A percentile compares a stretch with the other conserved stretches of the same genome.
These are phyloP conservation scores for Orchestia grillus DNA, from an alignment of 1,140 invertebrate species.

Conservation along the genomic window DNA sequence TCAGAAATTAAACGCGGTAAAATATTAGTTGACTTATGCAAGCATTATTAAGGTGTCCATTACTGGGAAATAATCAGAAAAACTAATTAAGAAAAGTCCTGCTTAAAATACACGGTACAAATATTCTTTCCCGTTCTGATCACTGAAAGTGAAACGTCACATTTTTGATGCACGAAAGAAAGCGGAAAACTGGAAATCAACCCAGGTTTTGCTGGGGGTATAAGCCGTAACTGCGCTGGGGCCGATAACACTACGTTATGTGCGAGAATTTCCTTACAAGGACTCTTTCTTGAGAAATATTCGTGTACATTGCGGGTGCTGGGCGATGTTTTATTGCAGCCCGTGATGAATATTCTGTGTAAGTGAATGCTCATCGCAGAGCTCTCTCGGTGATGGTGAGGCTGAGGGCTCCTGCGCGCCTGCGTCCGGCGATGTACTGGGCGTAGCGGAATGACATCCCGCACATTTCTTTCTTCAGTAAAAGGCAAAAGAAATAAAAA, in stretches of 20 bases:
- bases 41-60: background rate
- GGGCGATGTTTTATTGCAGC: background rate
- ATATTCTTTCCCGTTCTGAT: background rate
- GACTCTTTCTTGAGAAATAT: background rate
- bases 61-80: background rate
- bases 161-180: background rate
- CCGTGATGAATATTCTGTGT: conserved; percentile 13
- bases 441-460: no score
- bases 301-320: background rate
- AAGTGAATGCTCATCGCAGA: conserved; percentile 8
- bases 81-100: background rate
- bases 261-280: background rate
- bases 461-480: no score
- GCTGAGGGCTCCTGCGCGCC: background rate
- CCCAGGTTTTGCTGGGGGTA: background rate
- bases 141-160: background rate
- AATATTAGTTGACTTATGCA: no score
- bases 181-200: background rate
- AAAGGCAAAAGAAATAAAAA: no score
- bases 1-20: no score
- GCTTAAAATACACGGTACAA: background rate
- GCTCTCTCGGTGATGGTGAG: background rate
- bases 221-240: background rate
- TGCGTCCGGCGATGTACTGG: background rate
- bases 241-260: background rate